phyloP scores from a whole-genome alignment of 1,140 invertebrate species.

The Drosophila kurseongensis region DNA sequence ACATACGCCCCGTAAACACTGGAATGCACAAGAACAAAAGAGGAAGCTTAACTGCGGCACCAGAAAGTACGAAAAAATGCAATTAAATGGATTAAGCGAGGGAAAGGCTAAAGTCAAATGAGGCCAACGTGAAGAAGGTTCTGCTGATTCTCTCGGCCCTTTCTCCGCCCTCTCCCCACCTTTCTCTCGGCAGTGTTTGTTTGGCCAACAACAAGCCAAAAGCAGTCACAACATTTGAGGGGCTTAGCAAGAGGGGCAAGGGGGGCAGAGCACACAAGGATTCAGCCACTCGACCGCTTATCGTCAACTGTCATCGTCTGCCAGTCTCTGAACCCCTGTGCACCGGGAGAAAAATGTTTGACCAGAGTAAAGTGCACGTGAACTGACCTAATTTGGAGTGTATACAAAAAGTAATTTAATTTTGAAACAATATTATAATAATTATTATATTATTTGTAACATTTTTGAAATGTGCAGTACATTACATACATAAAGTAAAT shows the following conservation, averaged over 20 bases:
- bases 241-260: neutral
- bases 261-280: slow-evolving; percentile 22
- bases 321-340: slow-evolving; percentile 25
- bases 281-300: slow-evolving; percentile 63
- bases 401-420: too few relatives aligned
- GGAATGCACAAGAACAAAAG: slow-evolving; percentile 49
- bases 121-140: slow-evolving; percentile 56
- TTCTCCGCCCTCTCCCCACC: neutral
- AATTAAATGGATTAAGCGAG: slow-evolving; percentile 71
- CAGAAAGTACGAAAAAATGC: slow-evolving; percentile 47
- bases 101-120: slow-evolving; percentile 43
- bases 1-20: slow-evolving; percentile 27
- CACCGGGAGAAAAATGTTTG: neutral
- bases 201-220: slow-evolving; percentile 61
- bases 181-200: slow-evolving; percentile 33
- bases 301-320: slow-evolving; percentile 72
- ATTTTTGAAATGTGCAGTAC: too few relatives aligned
- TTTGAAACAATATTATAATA: too few relatives aligned
- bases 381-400: too few relatives aligned
- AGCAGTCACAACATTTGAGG: slow-evolving; percentile 61
- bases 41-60: slow-evolving; percentile 29
- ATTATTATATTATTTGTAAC: too few relatives aligned
- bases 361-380: too few relatives aligned
- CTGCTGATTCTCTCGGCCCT: neutral
- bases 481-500: too few relatives aligned